Percentiles rank a stretch among this genome's conserved stretches.
These are phyloP conservation scores for Phortica variegata DNA, from an alignment of 1,140 invertebrate species.

Conservation along the genomic window DNA sequence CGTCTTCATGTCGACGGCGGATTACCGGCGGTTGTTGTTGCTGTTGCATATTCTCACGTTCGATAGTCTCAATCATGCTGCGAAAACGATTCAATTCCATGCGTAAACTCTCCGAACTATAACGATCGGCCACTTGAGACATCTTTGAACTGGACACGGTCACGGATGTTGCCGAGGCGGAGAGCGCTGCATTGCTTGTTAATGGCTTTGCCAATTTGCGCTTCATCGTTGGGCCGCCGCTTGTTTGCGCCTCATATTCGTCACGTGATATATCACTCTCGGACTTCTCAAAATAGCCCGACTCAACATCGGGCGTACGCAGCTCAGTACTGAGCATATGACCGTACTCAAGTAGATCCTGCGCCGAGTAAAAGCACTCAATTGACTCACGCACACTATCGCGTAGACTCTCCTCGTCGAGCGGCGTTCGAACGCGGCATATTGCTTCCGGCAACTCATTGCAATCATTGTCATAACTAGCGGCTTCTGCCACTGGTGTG, in stretches of 20 bases:
- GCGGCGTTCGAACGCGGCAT: background rate
- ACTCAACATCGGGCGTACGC: constrained; percentile 47
- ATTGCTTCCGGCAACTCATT: background rate
- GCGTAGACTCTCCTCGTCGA: constrained; percentile 11
- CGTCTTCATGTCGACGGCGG: too few relatives aligned
- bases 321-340: constrained; percentile 35
- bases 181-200: constrained; percentile 3
- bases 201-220: constrained; percentile 4
- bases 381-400: constrained; percentile 46
- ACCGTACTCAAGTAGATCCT: constrained; percentile 47
- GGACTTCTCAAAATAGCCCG: constrained; percentile 48
- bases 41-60: constrained; percentile 19
- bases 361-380: constrained; percentile 47
- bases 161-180: too few relatives aligned
- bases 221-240: constrained; percentile 1
- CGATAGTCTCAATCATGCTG: constrained; percentile 39
- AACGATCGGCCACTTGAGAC: constrained; percentile 6
- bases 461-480: background rate
- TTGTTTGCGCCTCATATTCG: constrained; percentile 27
- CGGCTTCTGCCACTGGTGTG: background rate
- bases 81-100: constrained; percentile 42
- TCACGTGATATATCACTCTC: constrained; percentile 37
- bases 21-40: too few relatives aligned
- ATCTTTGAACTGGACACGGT: too few relatives aligned
- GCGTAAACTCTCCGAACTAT: constrained; percentile 38